These are phyloP conservation scores for Cynopterus sphinx DNA, from an alignment of 2,797 vertebrate species.

Conservation along the genomic window DNA sequence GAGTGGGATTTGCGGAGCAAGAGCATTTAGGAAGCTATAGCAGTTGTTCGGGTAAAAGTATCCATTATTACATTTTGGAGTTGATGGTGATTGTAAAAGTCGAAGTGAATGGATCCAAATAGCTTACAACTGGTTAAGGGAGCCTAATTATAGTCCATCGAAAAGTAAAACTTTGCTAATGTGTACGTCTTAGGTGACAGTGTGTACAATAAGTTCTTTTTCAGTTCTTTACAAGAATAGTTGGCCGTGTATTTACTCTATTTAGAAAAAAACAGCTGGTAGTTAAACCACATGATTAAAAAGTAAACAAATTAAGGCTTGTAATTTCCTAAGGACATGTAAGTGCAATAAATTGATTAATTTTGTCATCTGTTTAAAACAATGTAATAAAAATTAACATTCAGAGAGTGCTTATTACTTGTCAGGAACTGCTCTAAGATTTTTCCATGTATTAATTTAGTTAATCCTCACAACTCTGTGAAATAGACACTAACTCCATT, in stretches of 20 bases:
- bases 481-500: neutral
- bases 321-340: constrained; percentile 31
- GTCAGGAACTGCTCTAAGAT: neutral
- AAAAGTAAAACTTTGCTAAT: constrained; percentile 5
- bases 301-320: neutral
- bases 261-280: neutral
- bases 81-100: constrained; percentile 10
- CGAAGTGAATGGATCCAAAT: neutral
- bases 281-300: constrained; percentile 47
- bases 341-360: constrained; percentile 43
- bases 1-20: neutral
- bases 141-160: neutral
- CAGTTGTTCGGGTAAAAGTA: neutral
- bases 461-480: neutral
- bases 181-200: neutral
- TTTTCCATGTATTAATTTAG: neutral
- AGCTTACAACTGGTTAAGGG: neutral
- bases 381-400: constrained; percentile 24
- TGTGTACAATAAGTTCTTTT: constrained; percentile 7
- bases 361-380: constrained; percentile 49
- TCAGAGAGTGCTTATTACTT: constrained; percentile 21
- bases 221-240: constrained; percentile 43
- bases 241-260: neutral
- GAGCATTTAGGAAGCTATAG: neutral
- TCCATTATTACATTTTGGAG: neutral